phyloP scores from a whole-genome alignment of 2,797 vertebrate species.

The Acanthiza pusilla region DNA sequence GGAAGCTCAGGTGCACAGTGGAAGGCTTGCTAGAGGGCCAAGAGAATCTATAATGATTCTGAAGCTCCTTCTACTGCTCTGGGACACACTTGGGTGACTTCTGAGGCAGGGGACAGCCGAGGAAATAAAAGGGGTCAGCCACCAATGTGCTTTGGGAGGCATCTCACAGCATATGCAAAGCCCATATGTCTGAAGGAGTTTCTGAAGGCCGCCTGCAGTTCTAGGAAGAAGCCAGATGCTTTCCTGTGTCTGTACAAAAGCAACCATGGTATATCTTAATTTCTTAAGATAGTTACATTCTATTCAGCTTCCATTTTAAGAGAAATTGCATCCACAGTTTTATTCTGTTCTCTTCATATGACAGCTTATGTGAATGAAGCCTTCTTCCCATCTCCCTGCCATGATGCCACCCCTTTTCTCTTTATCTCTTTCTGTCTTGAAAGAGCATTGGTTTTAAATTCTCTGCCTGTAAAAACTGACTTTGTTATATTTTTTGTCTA shows the following conservation, averaged over 20 bases:
- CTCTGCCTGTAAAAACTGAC: background rate
- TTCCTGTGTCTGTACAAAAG: background rate
- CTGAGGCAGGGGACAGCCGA: background rate
- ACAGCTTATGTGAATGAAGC: background rate
- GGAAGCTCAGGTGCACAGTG: background rate
- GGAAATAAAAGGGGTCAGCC: background rate
- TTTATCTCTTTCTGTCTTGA: background rate
- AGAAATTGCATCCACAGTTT: background rate
- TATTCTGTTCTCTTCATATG: background rate
- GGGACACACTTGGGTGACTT: background rate
- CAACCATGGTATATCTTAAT: background rate
- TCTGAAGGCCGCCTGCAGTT: background rate
- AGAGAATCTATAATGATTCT: background rate
- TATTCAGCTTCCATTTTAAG: background rate
- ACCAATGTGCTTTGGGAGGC: background rate
- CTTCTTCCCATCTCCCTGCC: background rate
- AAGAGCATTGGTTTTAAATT: background rate
- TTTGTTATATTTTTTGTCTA: background rate
- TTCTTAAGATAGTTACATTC: background rate
- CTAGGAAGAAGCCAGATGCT: constrained; percentile 4
- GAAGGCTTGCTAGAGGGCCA: background rate
- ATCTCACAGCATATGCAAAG: background rate
- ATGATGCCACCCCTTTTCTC: background rate
- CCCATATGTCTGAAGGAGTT: background rate
- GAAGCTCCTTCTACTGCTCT: background rate